Percentiles rank a stretch among this genome's conserved stretches.
Evolutionary conservation across 2,888 invertebrate species (phyloP).

Genomic region (Lamellibrachia columna): DNA sequence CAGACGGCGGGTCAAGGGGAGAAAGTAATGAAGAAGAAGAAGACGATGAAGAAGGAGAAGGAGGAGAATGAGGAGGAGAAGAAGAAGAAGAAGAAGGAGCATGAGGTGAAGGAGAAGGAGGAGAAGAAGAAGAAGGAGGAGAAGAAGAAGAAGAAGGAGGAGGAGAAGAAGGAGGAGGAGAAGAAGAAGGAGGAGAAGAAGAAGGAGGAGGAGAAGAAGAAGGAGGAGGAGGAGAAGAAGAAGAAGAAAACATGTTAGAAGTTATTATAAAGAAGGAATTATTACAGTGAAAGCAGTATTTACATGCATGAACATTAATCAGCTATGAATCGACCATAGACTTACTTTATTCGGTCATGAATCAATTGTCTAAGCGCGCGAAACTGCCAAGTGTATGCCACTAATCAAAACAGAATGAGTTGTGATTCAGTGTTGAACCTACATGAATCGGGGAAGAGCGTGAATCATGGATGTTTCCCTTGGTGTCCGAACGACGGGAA

Average conservation of each 20-base stretch:
- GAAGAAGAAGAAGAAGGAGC: no score
- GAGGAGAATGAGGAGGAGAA: no score
- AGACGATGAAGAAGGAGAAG: no score
- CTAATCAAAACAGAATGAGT: neutral
- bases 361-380: neutral
- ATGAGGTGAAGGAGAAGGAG: no score
- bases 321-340: no score
- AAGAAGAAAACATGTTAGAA: neutral
- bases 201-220: neutral
- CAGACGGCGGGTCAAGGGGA: no score
- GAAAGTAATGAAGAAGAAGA: no score
- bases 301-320: no score
- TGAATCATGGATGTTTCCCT: neutral
- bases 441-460: neutral
- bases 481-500: neutral
- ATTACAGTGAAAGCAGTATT: neutral
- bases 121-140: no score
- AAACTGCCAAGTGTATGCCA: no score
- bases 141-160: no score
- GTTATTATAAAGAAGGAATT: neutral
- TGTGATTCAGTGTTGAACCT: neutral
- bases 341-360: neutral
- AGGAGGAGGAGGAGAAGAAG: conserved; percentile 21
- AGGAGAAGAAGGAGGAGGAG: neutral
- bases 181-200: neutral